A percentile compares a stretch with the other conserved stretches of the same genome.
These are phyloP conservation scores for Megalops atlanticus DNA, from an alignment of 2,113 vertebrate genomes.

Conservation along the genomic window DNA sequence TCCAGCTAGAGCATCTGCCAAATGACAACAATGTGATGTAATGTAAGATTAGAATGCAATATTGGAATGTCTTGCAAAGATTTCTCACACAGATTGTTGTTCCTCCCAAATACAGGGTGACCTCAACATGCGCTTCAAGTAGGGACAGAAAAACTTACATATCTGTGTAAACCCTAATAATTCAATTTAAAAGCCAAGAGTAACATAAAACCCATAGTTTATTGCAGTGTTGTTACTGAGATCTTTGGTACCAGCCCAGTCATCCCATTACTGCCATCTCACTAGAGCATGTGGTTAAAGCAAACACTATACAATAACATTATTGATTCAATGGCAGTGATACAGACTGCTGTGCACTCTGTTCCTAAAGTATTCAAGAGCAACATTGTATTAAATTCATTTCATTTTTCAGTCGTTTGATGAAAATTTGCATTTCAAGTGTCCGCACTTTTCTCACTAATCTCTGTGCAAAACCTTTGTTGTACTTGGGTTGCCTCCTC, in stretches of 20 bases:
- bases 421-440: neutral
- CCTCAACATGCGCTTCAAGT: neutral
- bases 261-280: too few species aligned
- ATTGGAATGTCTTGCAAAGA: neutral
- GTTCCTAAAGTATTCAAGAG: neutral
- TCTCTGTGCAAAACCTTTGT: neutral
- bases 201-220: too few species aligned
- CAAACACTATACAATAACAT: too few species aligned
- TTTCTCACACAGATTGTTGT: neutral
- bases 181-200: too few species aligned
- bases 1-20: too few species aligned
- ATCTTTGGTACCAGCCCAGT: neutral
- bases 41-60: slow-evolving; percentile 2
- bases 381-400: neutral
- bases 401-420: neutral
- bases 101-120: too few species aligned
- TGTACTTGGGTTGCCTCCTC: neutral
- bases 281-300: too few species aligned
- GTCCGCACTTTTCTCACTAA: neutral
- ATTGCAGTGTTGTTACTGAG: neutral
- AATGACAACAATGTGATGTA: too few species aligned
- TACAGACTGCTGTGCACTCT: too few species aligned
- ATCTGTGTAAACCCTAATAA: too few species aligned
- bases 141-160: neutral
- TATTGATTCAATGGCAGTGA: too few species aligned